Percentiles rank a stretch among this genome's conserved stretches.
phyloP scores from a whole-genome alignment of 2,888 invertebrate species.

The Eumerus sabulonum region DNA sequence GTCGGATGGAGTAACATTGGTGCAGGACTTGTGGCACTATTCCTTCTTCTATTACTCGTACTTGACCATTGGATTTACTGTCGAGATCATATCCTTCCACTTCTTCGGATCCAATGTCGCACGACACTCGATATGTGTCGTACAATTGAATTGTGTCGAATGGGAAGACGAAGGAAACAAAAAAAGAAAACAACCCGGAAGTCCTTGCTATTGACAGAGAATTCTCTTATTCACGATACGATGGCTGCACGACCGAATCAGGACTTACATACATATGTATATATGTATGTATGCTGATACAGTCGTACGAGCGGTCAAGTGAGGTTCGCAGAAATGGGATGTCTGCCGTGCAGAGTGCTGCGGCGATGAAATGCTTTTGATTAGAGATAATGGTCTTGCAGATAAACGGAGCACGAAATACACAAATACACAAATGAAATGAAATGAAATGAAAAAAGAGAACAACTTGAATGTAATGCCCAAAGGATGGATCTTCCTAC shows the following conservation, averaged over 20 bases:
- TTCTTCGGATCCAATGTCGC: conserved; percentile 28
- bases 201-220: conserved; percentile 49
- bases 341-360: conserved; percentile 40
- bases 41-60: conserved; percentile 33
- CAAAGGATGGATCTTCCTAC: conserved; percentile 26
- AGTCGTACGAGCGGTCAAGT: not conserved
- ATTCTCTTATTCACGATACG: not conserved
- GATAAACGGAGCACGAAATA: conserved; percentile 49
- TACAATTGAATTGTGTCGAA: conserved; percentile 60
- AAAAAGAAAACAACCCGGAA: conserved; percentile 50
- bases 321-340: not conserved
- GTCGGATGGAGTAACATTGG: conserved; percentile 24
- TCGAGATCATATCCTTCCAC: conserved; percentile 61
- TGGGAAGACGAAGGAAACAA: conserved; percentile 10
- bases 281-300: too few species aligned
- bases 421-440: too few species aligned
- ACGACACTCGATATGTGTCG: conserved; percentile 48
- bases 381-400: conserved; percentile 67
- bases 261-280: too few species aligned
- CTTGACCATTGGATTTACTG: conserved; percentile 65
- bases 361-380: conserved; percentile 68
- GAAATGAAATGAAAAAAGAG: conserved; percentile 43
- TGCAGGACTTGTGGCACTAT: conserved; percentile 29
- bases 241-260: too few species aligned
- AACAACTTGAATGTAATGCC: conserved; percentile 44